A percentile compares a stretch with the other conserved stretches of the same genome.
phyloP scores from a whole-genome alignment of 1,140 invertebrate genomes.

The Latrodectus geometricus region DNA sequence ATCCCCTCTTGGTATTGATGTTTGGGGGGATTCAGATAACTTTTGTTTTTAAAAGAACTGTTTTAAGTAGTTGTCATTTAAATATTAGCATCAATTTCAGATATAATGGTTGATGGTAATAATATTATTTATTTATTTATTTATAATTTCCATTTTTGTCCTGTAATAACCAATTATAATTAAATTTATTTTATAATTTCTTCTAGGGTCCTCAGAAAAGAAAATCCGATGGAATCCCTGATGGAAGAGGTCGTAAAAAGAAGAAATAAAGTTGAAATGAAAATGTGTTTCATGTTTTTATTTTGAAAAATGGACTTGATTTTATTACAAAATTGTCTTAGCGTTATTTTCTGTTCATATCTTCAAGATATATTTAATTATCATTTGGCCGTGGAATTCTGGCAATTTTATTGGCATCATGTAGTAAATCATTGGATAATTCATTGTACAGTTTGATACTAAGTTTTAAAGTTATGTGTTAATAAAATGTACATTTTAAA shows the following conservation, averaged over 20 bases:
- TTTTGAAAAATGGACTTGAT: background rate
- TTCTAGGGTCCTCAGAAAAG: slow-evolving; percentile 63
- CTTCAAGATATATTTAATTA: slow-evolving; percentile 25
- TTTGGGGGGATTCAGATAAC: too few species aligned
- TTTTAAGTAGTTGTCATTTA: too few species aligned
- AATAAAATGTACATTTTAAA: slow-evolving; percentile 49
- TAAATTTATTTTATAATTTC: slow-evolving; percentile 34
- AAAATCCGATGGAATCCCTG: slow-evolving; percentile 61
- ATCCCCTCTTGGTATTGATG: too few species aligned
- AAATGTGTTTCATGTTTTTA: background rate
- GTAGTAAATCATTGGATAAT: slow-evolving; percentile 8
- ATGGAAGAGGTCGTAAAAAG: slow-evolving; percentile 62
- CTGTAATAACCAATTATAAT: too few species aligned
- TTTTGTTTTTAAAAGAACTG: too few species aligned
- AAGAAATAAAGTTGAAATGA: slow-evolving; percentile 38
- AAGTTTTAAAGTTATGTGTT: slow-evolving; percentile 35
- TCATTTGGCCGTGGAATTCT: slow-evolving; percentile 22
- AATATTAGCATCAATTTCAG: too few species aligned
- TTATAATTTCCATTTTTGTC: too few species aligned
- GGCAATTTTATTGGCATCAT: slow-evolving; percentile 16
- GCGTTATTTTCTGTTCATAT: background rate
- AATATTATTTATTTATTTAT: too few species aligned
- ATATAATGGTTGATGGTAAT: too few species aligned
- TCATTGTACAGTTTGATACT: slow-evolving; percentile 57
- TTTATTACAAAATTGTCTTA: background rate